Evolutionary conservation across 2,113 vertebrate genomes (phyloP).

Genomic region (Erythrolamprus reginae): DNA sequence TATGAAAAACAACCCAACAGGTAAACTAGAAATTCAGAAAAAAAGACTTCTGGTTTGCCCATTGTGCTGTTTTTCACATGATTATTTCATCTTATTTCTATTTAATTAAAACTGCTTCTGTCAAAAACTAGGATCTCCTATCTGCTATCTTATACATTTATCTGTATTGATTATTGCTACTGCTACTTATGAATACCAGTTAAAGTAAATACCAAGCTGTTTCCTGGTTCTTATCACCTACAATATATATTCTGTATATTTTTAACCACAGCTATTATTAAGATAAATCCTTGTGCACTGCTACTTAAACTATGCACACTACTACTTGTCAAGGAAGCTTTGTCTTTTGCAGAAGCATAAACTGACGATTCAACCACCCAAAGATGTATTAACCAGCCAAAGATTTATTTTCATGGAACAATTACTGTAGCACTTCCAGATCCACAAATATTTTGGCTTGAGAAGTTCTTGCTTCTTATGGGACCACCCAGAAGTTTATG

Average conservation of each 20-base stretch:
- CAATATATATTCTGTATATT: not conserved
- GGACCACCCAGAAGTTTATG: not conserved
- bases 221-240: too few relatives aligned
- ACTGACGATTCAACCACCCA: not conserved
- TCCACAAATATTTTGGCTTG: not conserved
- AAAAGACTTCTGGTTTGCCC: too few relatives aligned
- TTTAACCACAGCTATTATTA: not conserved
- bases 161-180: not conserved
- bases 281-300: not conserved
- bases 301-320: not conserved
- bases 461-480: not conserved
- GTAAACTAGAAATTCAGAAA: too few relatives aligned
- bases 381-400: not conserved
- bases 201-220: too few relatives aligned
- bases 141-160: not conserved
- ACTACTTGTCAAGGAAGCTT: not conserved
- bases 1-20: too few relatives aligned
- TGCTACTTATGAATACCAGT: too few relatives aligned
- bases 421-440: not conserved
- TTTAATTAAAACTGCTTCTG: not conserved
- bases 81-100: not conserved
- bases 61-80: too few relatives aligned
- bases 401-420: not conserved
- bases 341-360: not conserved
- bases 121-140: not conserved